Evolutionary conservation across 2,797 vertebrate species (phyloP).

Genomic region (Notolepis coatsorum): DNA sequence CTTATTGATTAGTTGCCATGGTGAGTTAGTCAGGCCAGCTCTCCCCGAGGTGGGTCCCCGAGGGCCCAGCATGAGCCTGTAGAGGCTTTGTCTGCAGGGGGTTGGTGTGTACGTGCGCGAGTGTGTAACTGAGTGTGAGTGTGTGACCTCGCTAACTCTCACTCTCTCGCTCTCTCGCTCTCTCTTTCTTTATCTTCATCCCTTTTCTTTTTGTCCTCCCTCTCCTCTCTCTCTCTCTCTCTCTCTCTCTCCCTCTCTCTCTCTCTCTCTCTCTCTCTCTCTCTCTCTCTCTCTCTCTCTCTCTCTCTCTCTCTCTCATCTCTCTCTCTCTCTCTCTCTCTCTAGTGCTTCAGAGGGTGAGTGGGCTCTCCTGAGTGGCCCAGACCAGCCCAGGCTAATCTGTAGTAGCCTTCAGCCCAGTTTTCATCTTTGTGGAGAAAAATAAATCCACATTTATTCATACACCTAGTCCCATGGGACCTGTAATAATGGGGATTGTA

Average conservation of each 20-base stretch:
- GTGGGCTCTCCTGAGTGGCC: slow-evolving; percentile 8
- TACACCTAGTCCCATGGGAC: slow-evolving; percentile 53
- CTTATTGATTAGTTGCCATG: slow-evolving; percentile 97
- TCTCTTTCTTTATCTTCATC: too few species aligned
- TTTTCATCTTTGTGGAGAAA: slow-evolving; percentile 33
- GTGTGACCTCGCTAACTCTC: slow-evolving; percentile 64
- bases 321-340: too few species aligned
- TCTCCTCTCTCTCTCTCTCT: slow-evolving; percentile 45
- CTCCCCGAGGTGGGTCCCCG: slow-evolving; percentile 86
- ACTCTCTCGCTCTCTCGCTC: too few species aligned
- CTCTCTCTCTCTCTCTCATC: too few species aligned
- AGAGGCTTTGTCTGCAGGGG: slow-evolving; percentile 76
- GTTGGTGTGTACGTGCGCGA: slow-evolving; percentile 29
- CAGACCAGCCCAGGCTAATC: slow-evolving; percentile 33
- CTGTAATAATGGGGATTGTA: slow-evolving; percentile 68
- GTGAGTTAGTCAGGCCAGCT: slow-evolving; percentile 91
- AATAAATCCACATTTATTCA: slow-evolving; percentile 61
- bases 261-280: too few species aligned
- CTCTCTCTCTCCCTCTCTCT: too few species aligned
- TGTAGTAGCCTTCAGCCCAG: slow-evolving; percentile 12
- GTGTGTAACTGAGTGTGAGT: slow-evolving; percentile 23
- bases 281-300: background rate
- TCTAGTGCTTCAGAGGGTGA: slow-evolving; percentile 17
- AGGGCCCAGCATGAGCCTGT: slow-evolving; percentile 82
- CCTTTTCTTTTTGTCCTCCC: slow-evolving; percentile 37